Evolutionary conservation across 2,888 invertebrate species (phyloP).

Genomic region (Phrixothrix hirtus): DNA sequence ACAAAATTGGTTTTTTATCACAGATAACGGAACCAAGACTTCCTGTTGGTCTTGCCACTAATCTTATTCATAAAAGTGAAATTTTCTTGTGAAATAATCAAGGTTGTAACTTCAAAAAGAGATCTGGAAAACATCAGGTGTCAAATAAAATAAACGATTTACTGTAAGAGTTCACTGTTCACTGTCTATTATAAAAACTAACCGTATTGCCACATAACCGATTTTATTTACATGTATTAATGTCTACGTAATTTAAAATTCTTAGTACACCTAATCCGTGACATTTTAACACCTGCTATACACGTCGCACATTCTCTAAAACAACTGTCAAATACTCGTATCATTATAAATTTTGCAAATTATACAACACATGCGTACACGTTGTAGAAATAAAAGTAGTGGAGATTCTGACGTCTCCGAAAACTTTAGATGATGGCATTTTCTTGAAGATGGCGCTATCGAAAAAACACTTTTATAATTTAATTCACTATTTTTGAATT

Average conservation of each 20-base stretch:
- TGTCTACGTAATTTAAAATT: constrained; percentile 15
- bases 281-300: constrained; percentile 46
- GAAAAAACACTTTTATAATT: too few species aligned
- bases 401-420: background rate
- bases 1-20: constrained; percentile 22
- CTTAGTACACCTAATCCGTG: constrained; percentile 8
- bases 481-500: too few species aligned
- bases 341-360: constrained; percentile 18
- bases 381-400: background rate
- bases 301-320: constrained; percentile 48
- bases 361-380: constrained; percentile 13
- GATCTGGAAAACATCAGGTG: constrained; percentile 11
- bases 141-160: constrained; percentile 12
- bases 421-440: too few species aligned
- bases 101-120: constrained; percentile 14
- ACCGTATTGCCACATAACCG: constrained; percentile 22
- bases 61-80: constrained; percentile 25
- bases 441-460: too few species aligned
- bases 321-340: constrained; percentile 31
- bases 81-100: constrained; percentile 22
- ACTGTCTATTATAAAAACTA: constrained; percentile 3
- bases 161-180: constrained; percentile 5
- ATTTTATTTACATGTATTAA: constrained; percentile 7
- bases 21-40: constrained; percentile 20
- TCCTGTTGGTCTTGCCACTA: constrained; percentile 11